Base-by-base conservation (phyloP, 2,888 invertebrate species). In the Camptogramma bilineatum region DNA sequence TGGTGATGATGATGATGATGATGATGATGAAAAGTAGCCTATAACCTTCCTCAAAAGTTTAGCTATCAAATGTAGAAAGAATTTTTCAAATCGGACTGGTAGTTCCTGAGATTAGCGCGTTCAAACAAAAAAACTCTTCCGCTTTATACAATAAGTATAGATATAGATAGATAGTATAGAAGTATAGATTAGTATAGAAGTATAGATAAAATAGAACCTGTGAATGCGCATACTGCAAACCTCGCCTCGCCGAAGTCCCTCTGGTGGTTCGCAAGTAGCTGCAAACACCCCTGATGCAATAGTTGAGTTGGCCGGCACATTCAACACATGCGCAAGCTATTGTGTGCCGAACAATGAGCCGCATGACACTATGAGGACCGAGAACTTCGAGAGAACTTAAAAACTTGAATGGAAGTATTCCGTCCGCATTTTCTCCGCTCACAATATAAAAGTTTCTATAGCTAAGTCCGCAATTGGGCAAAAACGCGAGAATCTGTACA, bases 321-420 rank as follows among this genome's bases (percentile, higher is more conserved):
- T 82, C 86, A 85, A 86, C 87, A 88, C 86, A 88, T 86, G 84
- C 83, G 73, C 66, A 61, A 60, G 70, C 88, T 73, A 90, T 91
- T 91, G 91, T 92, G 75, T 69, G 68, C 54, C 79, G 83, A 84
- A 92, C 91, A 92, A 92, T 83, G 87, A 79, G 74, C 79, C 74
- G 80, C 83, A 81, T 83, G 83, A 85, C 82, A 83, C 84, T 84
- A 83, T 78, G 86, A 82, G 79, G 80, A 78, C 84, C 79, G 77
- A 85, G 86, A 86, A 85, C 84, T 88, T 85, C 79, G 81, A 85
- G 82, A 84, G 84, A 89, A 86, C 89, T 90, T 86, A 82, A 84
- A 88, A 87, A 84, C 82, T 87, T 87, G 85, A 88, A 89, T 87
- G 83, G 82, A 85, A 87, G 80, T 85, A 81, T 86, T 84, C 83